Base-by-base conservation (phyloP, 2,113 vertebrate species). In the Callaeas wilsoni region DNA sequence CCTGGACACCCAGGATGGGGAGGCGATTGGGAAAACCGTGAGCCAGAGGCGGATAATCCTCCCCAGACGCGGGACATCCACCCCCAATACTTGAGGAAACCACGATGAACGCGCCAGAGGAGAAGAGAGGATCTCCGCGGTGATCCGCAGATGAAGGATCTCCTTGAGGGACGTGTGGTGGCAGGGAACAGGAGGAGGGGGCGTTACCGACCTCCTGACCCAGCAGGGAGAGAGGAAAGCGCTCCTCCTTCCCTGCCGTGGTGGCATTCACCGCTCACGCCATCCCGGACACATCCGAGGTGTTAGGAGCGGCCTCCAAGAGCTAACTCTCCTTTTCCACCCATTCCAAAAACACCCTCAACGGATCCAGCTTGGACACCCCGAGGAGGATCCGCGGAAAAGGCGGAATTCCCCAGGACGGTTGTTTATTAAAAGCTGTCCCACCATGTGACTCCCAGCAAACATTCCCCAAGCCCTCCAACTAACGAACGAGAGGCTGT, bases 31-130 rank as follows among this genome's bases (percentile, higher is more conserved):
- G 57, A 63, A 84, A n/a, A 19, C 17, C 1, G 0, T 23, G 62
- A 79, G 52, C 8, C 65, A 47, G 65, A 56, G 37, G n/a, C 33
- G 67, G 9, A 2, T 26, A 30, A n/a, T 35, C 33, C 41, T 30
- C 12, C 25, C 29, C 57, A 6, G 30, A 9, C 1, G 11, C 12
- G 29, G n/a, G 46, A 37, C 1, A 0, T 9, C 46, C 8, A 1
- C 25, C 29, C 83, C 55, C 42, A 75, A 1, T 13, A n/a, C 41
- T 49, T 18, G 9, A 9, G 27, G 49, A 22, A 46, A 63, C 8
- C 8, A 10, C 0, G 0, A 12, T 4, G 37, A 56, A 26, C 0
- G 0, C 17, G 60, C 27, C 23, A 29, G 81, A 37, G 60, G 53
- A 68, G 62, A 15, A 44, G 13, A 52, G 21, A 73, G 41, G 3